Base-by-base conservation (phyloP, 64 coral and sea anemone genomes). In the Actinia tenebrosa region DNA sequence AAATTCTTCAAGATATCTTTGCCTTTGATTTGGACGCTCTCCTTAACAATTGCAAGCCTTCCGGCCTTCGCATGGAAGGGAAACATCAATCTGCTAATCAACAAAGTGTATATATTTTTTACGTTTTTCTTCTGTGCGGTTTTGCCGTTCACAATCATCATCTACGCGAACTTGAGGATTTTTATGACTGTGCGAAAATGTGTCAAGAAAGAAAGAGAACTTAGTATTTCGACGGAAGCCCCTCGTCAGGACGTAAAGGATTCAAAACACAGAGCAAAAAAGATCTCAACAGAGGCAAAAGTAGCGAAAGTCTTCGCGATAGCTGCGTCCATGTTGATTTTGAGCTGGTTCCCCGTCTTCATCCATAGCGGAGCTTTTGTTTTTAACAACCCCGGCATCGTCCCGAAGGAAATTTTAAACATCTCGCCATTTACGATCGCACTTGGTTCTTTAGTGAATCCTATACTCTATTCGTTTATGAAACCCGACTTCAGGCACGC, bases 401-500 rank as follows among this genome's bases (percentile, higher is more conserved):
- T 87, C 44, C 90, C 90, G 9, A 43, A 58, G 9, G 23, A 80
- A 25, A 56, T 91, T 46, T n/a, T 72, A 1, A 45, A 87, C n/a
- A 64, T 91, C 19, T 91, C 90, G 15, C 90, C 90, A 11, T 90
- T 96, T 60, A 96, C 94, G 3, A 53, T 90, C 2, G 94, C 94
- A 27, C 68, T 90, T 0, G 94, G 94, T 14, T 96, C 94, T 2
- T 43, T 93, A 16, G 91, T 92, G 44, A 96, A 96, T 47, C 94
- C 94, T 17, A 16, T 90, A 7, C 75, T 96, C 20, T 96, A 96
- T 42, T 93, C 91, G 6, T 96, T 96, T 68, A 86, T 96, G 42
- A 96, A 96, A 42, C 94, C 94, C 52, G 94, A 96, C 86, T 96
- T 96, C 56, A 89, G 89, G 56, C 19, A 84, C 25, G 85, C 89